Base-by-base conservation (phyloP, 2,888 invertebrate species). In the Aromia moschata region DNA sequence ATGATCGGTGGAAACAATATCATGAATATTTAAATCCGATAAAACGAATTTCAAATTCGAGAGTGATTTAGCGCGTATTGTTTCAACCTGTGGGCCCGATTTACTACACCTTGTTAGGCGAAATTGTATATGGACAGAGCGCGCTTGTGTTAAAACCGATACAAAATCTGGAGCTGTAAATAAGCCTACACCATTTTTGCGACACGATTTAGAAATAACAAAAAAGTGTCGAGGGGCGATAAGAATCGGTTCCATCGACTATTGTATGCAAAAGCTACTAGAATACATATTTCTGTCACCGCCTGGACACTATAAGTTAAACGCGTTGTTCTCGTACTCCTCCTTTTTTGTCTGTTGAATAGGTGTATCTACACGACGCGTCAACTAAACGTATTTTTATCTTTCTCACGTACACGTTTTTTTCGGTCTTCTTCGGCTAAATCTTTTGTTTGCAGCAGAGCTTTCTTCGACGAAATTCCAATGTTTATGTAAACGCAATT, bases 251-350 rank as follows among this genome's bases (percentile, higher is more conserved):
- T 71, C 65, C 68, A 65, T 60, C 69, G 70, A 65, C 75, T 68
- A 78, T 78, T 78, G 78, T 78, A 78, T 78, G 77, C 77, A 77
- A 77, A 77, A 70, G 68, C 71, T 67, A 67, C 70, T 65, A 68
- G 72, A 72, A 75, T 74, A 72, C 73, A 75, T 75, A 74, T 75
- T 75, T 74, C 72, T 72, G 72, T 74, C 73, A 65, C 64, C 64
- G 69, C 64, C 69, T 67, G 67, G 70, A 70, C 69, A 66, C 66
- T 60, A 68, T 72, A 70, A 71, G 63, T 70, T 67, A 66, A 54
- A 58, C 55, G 56, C 57, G 58, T 60, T 62, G 63, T 56, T 60
- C 62, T 58, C 62, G 52, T 46, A 54, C 62, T 62, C 60, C 59
- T 64, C 49, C 45, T 64, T 57, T 56, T 64, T 30, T 44, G 60